Evolutionary conservation across 2,888 invertebrate genomes (phyloP), one percentile per base, ranked within the genome.

Genomic region (Rutpela maculata): DNA sequence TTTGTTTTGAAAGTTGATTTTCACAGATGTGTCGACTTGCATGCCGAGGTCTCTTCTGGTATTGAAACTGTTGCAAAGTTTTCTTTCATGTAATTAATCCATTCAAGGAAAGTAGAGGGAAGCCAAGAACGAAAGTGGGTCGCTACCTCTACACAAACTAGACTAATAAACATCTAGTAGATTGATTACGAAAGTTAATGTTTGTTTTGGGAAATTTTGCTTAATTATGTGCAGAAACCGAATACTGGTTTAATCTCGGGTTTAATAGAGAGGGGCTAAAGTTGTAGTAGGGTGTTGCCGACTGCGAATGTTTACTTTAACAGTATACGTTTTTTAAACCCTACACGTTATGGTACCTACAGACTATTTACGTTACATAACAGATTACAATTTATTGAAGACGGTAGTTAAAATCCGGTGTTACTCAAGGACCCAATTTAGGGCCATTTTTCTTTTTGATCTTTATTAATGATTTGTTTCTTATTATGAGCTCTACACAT

Each of bases 1-100:
- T 35, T 9, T 35, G 31, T 35, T 35, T 35, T 6, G 31, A 35
- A 9, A 35, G 31, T 35, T 35, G 7, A 12, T 15, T 43, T 15
- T 43, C 43, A 15, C 43, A 43, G 31, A 35, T 43, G 43, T 43
- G 43, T 43, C 4, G 12, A 43, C 43, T 43, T 43, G 43, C 43
- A 43, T 43, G 12, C 15, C 43, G 43, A 43, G 43, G 43, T 43
- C 43, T 15, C 43, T 9, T 43, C 12, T 9, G 43, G 43, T 43
- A 43, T 43, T 43, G 43, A 43, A 15, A 43, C 43, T 43, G 43
- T 43, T 43, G 15, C 12, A 15, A 43, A 43, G 43, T 43, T 43
- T 43, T 43, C 43, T 43, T 43, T 43, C 43, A 43, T 43, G 43
- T 43, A 43, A 43, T 43, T 43, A 43, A 43, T 43, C 43, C 43